A percentile compares a stretch with the other conserved stretches of the same genome.
phyloP scores from a whole-genome alignment of 2,888 invertebrate genomes.

The Rhaphigaster nebulosa region DNA sequence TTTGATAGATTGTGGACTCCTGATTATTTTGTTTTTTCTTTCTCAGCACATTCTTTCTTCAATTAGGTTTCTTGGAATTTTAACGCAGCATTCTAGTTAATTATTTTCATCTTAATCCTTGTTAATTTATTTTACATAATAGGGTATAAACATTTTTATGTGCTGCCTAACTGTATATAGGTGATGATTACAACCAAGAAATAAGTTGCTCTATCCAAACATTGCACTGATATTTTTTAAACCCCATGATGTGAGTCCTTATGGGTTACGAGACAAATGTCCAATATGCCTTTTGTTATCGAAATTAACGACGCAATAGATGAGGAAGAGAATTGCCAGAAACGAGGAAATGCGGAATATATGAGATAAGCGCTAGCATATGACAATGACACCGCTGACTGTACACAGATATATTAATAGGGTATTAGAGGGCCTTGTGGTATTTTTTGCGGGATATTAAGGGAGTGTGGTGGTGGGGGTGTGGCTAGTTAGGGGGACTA shows the following conservation, averaged over 20 bases:
- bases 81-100: too few species aligned
- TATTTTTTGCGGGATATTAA: slow-evolving; percentile 43
- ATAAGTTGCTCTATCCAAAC: too few species aligned
- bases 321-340: slow-evolving; percentile 46
- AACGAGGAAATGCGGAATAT: slow-evolving; percentile 1
- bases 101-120: too few species aligned
- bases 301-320: not conserved
- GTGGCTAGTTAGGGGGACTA: slow-evolving; percentile 63
- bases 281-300: not conserved
- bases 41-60: too few species aligned
- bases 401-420: slow-evolving; percentile 47
- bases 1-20: too few species aligned
- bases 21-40: too few species aligned
- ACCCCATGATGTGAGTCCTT: not conserved
- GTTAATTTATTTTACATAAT: too few species aligned
- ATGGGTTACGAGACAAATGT: not conserved
- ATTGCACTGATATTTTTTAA: not conserved
- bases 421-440: not conserved
- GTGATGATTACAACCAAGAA: too few species aligned
- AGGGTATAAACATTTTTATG: too few species aligned
- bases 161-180: too few species aligned
- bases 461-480: slow-evolving; percentile 32
- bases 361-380: not conserved
- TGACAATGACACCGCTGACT: slow-evolving; percentile 37
- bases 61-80: too few species aligned